Percentiles rank a stretch among this genome's conserved stretches.
Evolutionary conservation across 2,113 vertebrate species (phyloP).

Genomic region (Gorilla gorilla): DNA sequence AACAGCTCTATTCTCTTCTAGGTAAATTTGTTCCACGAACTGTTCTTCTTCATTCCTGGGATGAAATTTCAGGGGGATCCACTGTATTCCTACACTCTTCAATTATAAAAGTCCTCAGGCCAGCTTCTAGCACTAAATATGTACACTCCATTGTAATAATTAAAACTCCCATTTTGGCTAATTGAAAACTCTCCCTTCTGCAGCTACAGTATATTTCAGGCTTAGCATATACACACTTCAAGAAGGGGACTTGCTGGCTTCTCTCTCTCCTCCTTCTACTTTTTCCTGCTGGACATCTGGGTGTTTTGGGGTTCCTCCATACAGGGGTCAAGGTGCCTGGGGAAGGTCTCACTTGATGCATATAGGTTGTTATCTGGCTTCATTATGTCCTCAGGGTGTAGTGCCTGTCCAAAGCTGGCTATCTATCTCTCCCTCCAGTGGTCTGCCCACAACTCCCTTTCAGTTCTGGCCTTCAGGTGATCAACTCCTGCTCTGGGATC

Average conservation of each 20-base stretch:
- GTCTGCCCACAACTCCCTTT: background rate
- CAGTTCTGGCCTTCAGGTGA: background rate
- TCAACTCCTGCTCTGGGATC: background rate
- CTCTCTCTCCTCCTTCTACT: background rate
- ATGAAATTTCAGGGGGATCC: background rate
- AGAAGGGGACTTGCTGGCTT: background rate
- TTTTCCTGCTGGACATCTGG: background rate
- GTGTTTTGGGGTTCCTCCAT: background rate
- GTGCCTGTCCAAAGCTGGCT: background rate
- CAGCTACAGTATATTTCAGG: background rate
- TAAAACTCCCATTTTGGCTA: background rate
- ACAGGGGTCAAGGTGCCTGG: fast-evolving
- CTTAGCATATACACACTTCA: background rate
- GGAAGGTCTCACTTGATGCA: background rate
- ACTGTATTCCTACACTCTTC: background rate
- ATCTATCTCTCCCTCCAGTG: background rate
- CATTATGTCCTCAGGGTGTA: background rate
- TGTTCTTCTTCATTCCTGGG: background rate
- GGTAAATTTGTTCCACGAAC: background rate
- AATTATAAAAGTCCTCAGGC: background rate
- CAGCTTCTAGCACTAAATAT: background rate
- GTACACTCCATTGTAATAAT: background rate
- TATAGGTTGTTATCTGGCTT: background rate
- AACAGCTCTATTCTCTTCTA: background rate
- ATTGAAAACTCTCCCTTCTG: background rate